Conservation (phyloP, 2,888 invertebrate species). For the Malacosoma neustria region DNA sequence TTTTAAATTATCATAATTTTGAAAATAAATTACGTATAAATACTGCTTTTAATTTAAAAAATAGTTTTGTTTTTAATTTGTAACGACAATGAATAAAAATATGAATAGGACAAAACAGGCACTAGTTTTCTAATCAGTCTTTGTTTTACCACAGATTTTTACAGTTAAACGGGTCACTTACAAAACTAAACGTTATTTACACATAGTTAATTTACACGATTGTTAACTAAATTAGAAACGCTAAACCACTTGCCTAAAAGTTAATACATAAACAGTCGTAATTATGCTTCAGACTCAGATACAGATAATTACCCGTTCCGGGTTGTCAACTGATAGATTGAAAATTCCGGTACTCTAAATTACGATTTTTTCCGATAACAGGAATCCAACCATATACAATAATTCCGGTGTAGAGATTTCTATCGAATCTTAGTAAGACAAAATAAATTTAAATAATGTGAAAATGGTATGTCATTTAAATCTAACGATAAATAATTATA, state of each 20-base stretch:
- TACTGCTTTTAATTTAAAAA: not conserved
- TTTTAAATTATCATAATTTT: not conserved
- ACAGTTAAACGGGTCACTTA: conserved; percentile 15
- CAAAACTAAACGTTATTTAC: conserved; percentile 20
- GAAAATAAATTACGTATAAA: not conserved
- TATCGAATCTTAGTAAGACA: too few species aligned
- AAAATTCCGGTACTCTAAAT: conserved; percentile 8
- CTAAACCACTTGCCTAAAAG: conserved; percentile 35
- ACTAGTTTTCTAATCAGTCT: conserved; percentile 1
- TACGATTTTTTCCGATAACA: too few species aligned
- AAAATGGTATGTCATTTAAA: too few species aligned
- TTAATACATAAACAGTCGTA: conserved; percentile 46
- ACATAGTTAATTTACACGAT: conserved; percentile 27
- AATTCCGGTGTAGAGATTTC: too few species aligned
- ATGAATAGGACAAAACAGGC: conserved; percentile 4
- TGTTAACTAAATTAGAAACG: conserved; percentile 10
- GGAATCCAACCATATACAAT: too few species aligned
- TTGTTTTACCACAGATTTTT: conserved; percentile 6
- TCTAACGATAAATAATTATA: too few species aligned
- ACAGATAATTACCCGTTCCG: too few species aligned
- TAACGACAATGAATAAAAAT: conserved; percentile 1
- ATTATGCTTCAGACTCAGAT: conserved; percentile 31
- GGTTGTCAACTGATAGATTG: conserved; percentile 24
- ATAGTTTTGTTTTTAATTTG: not conserved
- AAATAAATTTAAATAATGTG: too few species aligned